Evolutionary conservation across 2,888 invertebrate species (phyloP).

Genomic region (Horisme vitalbata): DNA sequence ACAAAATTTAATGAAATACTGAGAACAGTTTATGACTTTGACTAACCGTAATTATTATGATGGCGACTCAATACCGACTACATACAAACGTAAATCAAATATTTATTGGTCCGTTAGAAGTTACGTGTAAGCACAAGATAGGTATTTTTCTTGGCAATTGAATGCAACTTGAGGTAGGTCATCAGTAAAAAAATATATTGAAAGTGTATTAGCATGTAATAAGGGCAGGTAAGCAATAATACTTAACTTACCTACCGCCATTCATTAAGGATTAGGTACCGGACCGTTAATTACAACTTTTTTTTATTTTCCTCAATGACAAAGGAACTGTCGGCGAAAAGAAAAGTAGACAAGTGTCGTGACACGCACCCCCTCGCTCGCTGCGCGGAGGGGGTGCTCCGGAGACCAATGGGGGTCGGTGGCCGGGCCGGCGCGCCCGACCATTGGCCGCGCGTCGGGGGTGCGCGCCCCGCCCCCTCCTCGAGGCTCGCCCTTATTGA

Average conservation of each 20-base stretch:
- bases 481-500: slow-evolving; percentile 87
- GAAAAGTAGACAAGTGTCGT: slow-evolving; percentile 83
- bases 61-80: no score
- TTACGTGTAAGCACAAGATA: no score
- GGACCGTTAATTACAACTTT: slow-evolving; percentile 83
- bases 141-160: not conserved
- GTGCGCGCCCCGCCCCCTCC: slow-evolving; percentile 76
- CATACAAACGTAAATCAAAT: no score
- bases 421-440: slow-evolving; percentile 50
- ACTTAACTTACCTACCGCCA: slow-evolving; percentile 63
- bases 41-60: no score
- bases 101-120: no score
- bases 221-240: slow-evolving; percentile 44
- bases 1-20: no score
- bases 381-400: slow-evolving; percentile 50
- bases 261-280: slow-evolving; percentile 77
- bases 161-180: slow-evolving; percentile 21
- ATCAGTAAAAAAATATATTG: slow-evolving; percentile 8
- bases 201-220: slow-evolving; percentile 21
- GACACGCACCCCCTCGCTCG: slow-evolving; percentile 73
- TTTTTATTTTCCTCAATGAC: slow-evolving; percentile 82
- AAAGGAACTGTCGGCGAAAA: slow-evolving; percentile 83
- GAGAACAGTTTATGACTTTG: no score
- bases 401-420: slow-evolving; percentile 57
- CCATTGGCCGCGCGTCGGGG: slow-evolving; percentile 68